A percentile compares a stretch with the other conserved stretches of the same genome.
Evolutionary conservation across 2,113 vertebrate species (phyloP).

Genomic region (Vidua macroura): DNA sequence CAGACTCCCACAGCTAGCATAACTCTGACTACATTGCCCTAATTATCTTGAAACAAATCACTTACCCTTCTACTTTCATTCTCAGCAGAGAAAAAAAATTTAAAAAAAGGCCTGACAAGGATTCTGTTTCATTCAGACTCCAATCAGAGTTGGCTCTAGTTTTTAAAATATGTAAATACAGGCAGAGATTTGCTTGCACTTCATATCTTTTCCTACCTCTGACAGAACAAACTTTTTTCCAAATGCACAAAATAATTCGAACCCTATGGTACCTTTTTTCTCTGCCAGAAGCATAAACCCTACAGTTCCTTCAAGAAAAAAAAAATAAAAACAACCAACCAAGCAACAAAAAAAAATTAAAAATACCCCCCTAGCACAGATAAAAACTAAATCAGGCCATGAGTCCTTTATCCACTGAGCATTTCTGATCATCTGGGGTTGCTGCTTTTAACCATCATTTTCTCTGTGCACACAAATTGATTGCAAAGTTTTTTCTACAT

Average conservation of each 20-base stretch:
- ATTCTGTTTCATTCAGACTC: not conserved
- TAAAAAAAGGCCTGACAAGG: not conserved
- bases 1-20: not conserved
- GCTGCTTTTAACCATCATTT: not conserved
- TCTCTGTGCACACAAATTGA: not conserved
- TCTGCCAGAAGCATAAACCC: not conserved
- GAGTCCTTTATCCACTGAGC: not conserved
- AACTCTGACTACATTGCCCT: not conserved
- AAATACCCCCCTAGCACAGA: not conserved
- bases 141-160: not conserved
- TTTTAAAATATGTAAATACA: constrained; percentile 13
- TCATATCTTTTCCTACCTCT: not conserved
- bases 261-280: not conserved
- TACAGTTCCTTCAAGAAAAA: not conserved
- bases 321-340: not conserved
- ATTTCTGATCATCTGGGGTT: not conserved
- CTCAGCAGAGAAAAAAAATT: not conserved
- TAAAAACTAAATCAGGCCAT: not conserved
- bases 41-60: not conserved
- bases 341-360: not conserved
- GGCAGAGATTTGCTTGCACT: not conserved
- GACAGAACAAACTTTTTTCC: not conserved
- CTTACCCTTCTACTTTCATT: not conserved
- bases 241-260: not conserved
- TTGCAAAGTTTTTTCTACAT: constrained; percentile 33